These are phyloP conservation scores for Scelioninae gen. 1 DNA, from an alignment of 2,888 invertebrate species.

Conservation along the genomic window DNA sequence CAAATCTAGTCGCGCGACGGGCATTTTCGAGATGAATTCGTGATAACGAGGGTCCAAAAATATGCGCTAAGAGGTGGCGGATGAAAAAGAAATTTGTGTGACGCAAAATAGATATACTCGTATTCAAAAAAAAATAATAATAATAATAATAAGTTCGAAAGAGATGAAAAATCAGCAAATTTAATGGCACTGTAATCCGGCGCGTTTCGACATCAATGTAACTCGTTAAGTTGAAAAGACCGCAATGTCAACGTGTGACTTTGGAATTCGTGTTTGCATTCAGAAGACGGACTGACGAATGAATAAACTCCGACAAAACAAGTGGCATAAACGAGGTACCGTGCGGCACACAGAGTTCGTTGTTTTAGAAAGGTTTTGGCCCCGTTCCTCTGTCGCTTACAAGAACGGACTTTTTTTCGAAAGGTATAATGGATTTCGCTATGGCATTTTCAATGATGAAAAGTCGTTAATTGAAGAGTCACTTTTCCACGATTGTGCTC, in stretches of 20 bases:
- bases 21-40: constrained; percentile 44
- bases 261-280: no score
- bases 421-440: neutral
- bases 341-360: constrained; percentile 1
- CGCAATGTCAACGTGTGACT: no score
- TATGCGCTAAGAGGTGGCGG: constrained; percentile 14
- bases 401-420: neutral
- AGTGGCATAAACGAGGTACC: neutral
- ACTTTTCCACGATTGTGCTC: neutral
- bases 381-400: neutral
- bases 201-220: no score
- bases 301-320: no score
- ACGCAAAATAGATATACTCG: neutral
- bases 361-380: constrained; percentile 4
- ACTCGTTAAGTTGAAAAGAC: no score
- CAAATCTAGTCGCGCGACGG: constrained; percentile 16
- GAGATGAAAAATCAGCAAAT: constrained; percentile 4
- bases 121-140: neutral
- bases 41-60: constrained; percentile 54
- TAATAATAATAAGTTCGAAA: neutral
- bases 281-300: no score
- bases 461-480: neutral
- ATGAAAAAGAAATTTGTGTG: constrained; percentile 10
- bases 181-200: constrained; percentile 31
- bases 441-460: neutral